Evolutionary conservation across 2,113 vertebrate genomes (phyloP), one percentile per base, ranked within the genome.

Genomic region (Saccopteryx leptura): DNA sequence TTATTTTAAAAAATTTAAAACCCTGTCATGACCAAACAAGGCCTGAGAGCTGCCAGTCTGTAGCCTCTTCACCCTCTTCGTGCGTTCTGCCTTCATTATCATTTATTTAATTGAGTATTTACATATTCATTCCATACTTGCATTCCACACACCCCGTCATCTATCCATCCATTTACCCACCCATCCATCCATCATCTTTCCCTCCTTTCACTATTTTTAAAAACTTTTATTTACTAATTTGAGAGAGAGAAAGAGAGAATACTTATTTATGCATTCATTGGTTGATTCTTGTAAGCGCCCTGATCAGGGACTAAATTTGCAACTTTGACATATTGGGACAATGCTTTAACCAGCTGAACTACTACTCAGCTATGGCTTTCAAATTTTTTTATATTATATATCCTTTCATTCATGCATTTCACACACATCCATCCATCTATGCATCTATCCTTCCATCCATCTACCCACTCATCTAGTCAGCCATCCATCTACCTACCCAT

Each of bases 1-100:
- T 74, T 72, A 91, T 56, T 79, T 97, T 4, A 24, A 87, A 92
- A 91, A 63, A 33, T 31, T 63, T 23, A 69, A 93, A 94, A 69
- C 19, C 9, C 46, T 50, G 4, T 76, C 76, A 86, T 61, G 58
- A 81, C 52, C 24, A n/a, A 65, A 86, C 46, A 54, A 21, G 61
- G 48, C 68, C 58, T 1, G 10, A 83, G 31, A 63, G n/a, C 10
- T 12, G 33, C 28, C 15, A 0, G 50, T 19, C 2, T 4, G 14
- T 26, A 14, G 4, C 0, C 18, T 87, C 71, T 23, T 48, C 26
- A 6, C 31, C 26, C 52, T 39, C 46, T n/a, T 13, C 10, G 63
- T 5, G 17, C 8, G 26, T 12, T 8, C 46, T 17, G 61, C 50
- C 7, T 21, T 72, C 71, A 24, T 3, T 7, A 4, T 13, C 72